phyloP scores from a whole-genome alignment of 2,113 vertebrate species.

The Bolborhynchus lineola region DNA sequence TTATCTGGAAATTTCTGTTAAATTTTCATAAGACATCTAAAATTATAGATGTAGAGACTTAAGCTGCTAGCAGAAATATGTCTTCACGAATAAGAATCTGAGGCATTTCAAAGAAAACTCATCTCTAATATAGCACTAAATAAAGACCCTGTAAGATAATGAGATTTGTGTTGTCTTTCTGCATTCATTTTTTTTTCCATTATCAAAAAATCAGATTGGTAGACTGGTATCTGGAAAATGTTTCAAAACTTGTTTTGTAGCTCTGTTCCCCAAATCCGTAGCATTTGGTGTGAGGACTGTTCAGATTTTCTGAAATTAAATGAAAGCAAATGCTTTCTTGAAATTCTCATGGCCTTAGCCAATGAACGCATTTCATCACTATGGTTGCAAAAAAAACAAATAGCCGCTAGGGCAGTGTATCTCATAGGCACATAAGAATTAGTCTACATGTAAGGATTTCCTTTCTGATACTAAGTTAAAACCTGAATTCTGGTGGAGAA shows the following conservation, averaged over 20 bases:
- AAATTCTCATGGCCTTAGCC: constrained; percentile 12
- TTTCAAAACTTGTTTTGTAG: not conserved
- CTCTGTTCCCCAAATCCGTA: not conserved
- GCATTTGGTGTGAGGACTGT: not conserved
- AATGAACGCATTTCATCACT: constrained; percentile 61
- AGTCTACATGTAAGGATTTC: constrained; percentile 3
- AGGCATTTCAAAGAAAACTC: not conserved
- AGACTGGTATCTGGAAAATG: not conserved
- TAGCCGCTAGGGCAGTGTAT: not conserved
- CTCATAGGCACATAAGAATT: not conserved
- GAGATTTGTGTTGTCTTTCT: not conserved
- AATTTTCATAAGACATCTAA: not conserved
- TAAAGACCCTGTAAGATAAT: not conserved
- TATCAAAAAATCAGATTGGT: not conserved
- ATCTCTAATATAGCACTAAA: not conserved
- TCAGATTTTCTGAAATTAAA: constrained; percentile 32
- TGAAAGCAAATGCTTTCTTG: constrained; percentile 33
- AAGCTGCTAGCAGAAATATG: not conserved
- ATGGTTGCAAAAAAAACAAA: constrained; percentile 65
- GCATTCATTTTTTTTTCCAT: not conserved
- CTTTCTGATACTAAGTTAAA: not conserved
- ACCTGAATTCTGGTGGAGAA: not conserved
- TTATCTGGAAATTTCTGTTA: not conserved
- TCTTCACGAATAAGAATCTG: not conserved
- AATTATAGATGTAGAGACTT: not conserved